Percentiles rank a stretch among this genome's conserved stretches.
Evolutionary conservation across 2,113 vertebrate genomes (phyloP).

Genomic region (Tylochromis polylepis): DNA sequence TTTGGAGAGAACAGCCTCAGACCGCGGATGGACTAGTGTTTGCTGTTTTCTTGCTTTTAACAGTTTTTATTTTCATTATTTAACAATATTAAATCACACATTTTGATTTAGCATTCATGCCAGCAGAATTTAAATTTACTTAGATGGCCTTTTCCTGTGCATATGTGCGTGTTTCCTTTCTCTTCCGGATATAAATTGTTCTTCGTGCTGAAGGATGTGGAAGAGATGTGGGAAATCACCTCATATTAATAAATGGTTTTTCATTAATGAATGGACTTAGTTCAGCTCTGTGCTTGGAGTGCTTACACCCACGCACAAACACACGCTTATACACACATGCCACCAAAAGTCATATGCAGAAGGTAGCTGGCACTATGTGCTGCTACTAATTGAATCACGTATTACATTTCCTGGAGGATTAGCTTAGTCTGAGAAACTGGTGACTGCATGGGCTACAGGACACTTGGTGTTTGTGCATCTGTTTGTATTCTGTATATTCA

Average conservation of each 20-base stretch:
- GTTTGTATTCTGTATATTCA: slow-evolving; percentile 38
- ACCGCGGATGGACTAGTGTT: background rate
- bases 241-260: slow-evolving; percentile 24
- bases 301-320: background rate
- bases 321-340: background rate
- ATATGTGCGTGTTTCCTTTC: background rate
- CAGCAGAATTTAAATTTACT: background rate
- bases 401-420: slow-evolving; percentile 62
- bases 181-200: background rate
- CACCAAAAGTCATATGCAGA: background rate
- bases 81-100: background rate
- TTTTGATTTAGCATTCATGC: background rate
- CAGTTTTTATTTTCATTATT: background rate
- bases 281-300: slow-evolving; percentile 6
- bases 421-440: slow-evolving; percentile 44
- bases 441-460: slow-evolving; percentile 14
- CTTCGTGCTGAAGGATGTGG: background rate
- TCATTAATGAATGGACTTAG: slow-evolving; percentile 39
- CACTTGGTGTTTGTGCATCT: slow-evolving; percentile 31
- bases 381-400: slow-evolving; percentile 55
- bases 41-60: background rate
- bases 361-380: background rate
- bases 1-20: slow-evolving; percentile 12
- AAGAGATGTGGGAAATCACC: background rate
- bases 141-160: background rate